Evolutionary conservation across 2,113 vertebrate genomes (phyloP), one percentile per base, ranked within the genome.

Genomic region (Notechis scutatus): DNA sequence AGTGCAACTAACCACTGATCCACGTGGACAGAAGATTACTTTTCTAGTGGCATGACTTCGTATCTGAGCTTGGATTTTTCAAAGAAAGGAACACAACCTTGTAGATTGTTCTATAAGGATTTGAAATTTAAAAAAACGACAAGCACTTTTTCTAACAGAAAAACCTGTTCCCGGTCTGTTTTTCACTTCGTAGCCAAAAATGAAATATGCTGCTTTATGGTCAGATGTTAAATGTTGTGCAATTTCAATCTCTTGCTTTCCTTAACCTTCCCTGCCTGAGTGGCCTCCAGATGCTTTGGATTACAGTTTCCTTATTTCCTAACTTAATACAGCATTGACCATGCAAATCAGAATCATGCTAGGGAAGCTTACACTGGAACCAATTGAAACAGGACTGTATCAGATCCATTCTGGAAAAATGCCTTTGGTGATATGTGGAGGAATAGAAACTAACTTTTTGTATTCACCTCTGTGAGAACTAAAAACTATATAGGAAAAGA

Each of bases 1-100:
- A n/a, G 91, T 95, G 61, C 93, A 85, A 81, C 45, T 96, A 94
- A 96, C 94, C 7, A 1, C 39, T 24, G 21, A 52, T 95, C 94
- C 94, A 91, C 2, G 24, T 87, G 55, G 29, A 47, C 20, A 87
- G 54, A 91, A 45, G 85, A 91, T 59, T 59, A 47, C 93, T 94
- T 93, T 95, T 57, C 39, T 91, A 86, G 61, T 2, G 10, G 11
- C 92, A 11, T 90, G 50, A 85, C 45, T 93, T 42, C n/a, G 4
- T 88, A 74, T 94, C 54, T 91, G 91, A 89, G 85, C 7, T 1
- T 89, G 91, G 85, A 64, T 90, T 12, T 92, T 87, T 92, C 42
- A 89, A 90, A 39, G 89, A 89, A 57, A 8, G 56, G 21, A 91
- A 91, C 14, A n/a, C 26, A 45, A 45, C 74, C 64, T 92, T n/a